Base-by-base conservation (phyloP, 2,797 vertebrate genomes). In the Tiaroga cobitis region DNA sequence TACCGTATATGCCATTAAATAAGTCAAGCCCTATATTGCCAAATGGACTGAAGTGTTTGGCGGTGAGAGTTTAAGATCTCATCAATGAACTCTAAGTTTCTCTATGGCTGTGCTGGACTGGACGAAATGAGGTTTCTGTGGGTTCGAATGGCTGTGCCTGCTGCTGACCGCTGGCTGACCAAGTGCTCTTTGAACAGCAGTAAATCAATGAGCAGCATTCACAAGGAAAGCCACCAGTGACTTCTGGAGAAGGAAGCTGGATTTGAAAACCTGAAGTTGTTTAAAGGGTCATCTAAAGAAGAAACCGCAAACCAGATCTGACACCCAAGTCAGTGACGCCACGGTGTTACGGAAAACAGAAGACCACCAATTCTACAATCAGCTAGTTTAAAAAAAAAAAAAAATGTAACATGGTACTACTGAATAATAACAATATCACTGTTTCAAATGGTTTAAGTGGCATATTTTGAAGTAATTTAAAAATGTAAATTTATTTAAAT, bases 131-230 rank as follows among this genome's bases (percentile, higher is more conserved):
- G 80, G 74, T 80, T 85, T 88, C 77, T 76, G 37, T 51, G 49
- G 75, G 46, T 61, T 85, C 41, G 41, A 82, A 86, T 39, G 54
- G 63, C 74, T 61, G 63, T 39, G 61, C 51, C 24, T 34, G 82
- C 41, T 70, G 29, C 81, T 82, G 72, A 86, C 86, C 85, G 26
- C 37, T 67, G 59, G 43, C 51, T 80, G 80, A 89, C 80, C 80
- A 85, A 82, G 82, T 65, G 81, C 75, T 85, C 67, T 90, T 87
- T 88, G 68, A 89, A 70, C 72, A 61, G 67, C 51, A 61, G 70
- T 80, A 87, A 86, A 84, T 90, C 88, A 89, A 88, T 86, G 87
- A 76, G 70, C 80, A 63, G 65, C 81, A 88, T 89, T 91, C 85
- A 49, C 34, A 56, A 32, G 73, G 18, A 85, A 76, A 84, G n/a